phyloP scores from a whole-genome alignment of 1,140 invertebrate species.

The Bombus difficillimus region DNA sequence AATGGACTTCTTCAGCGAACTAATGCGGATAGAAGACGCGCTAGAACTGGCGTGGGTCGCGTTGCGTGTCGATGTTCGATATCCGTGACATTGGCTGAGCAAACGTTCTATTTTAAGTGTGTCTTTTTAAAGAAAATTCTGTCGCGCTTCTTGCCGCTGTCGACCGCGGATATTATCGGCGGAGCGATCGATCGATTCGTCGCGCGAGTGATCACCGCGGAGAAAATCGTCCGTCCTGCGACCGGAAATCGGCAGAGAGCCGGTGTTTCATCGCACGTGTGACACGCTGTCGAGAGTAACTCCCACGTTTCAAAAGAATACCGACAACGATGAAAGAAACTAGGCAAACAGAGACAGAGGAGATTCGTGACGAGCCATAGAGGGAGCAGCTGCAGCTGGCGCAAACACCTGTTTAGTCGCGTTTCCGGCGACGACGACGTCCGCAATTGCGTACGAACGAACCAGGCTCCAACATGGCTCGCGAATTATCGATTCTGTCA shows the following conservation, averaged over 20 bases:
- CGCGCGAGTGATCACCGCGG: too few species aligned
- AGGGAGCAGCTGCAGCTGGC: constrained; percentile 51
- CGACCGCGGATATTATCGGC: not conserved
- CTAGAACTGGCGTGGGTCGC: not conserved
- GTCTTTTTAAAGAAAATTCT: not conserved
- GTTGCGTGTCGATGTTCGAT: constrained; percentile 13
- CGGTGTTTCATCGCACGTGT: not conserved
- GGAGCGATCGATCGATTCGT: not conserved
- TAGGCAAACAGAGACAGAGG: constrained; percentile 12
- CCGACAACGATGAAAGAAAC: not conserved
- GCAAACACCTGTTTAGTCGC: constrained; percentile 65
- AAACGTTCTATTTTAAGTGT: not conserved
- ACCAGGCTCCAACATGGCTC: not conserved
- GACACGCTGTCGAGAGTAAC: constrained; percentile 34
- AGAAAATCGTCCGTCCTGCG: not conserved
- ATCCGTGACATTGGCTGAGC: constrained; percentile 20
- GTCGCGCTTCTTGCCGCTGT: not conserved
- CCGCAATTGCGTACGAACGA: not conserved
- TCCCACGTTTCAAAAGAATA: constrained; percentile 47
- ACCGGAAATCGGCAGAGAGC: not conserved
- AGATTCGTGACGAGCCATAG: constrained; percentile 44
- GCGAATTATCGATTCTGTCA: not conserved
- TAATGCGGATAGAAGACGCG: not conserved
- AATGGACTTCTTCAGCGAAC: not conserved
- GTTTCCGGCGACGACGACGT: constrained; percentile 53